These are phyloP conservation scores for Ophonus ardosiacus DNA, from an alignment of 2,888 invertebrate species.

Conservation along the genomic window DNA sequence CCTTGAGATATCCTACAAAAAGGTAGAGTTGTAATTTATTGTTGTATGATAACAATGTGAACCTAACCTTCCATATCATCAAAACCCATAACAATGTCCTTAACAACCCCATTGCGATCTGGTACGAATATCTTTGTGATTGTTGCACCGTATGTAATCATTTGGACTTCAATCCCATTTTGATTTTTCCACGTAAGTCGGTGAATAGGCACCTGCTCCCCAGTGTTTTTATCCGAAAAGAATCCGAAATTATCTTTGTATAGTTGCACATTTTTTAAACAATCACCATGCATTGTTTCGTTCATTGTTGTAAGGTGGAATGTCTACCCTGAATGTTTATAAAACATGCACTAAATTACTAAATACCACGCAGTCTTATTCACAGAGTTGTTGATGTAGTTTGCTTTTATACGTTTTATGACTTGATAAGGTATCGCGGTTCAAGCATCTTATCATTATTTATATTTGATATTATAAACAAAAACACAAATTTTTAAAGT, in stretches of 20 bases:
- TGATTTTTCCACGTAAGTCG: conserved; percentile 84
- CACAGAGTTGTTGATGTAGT: not conserved
- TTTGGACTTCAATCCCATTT: conserved; percentile 75
- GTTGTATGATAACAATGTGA: conserved; percentile 1
- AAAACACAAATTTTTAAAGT: not conserved
- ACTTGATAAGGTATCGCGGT: conserved; percentile 38
- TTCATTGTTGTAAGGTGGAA: conserved; percentile 33
- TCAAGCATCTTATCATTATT: conserved; percentile 2
- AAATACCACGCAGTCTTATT: not conserved
- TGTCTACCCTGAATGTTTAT: not conserved
- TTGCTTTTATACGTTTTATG: conserved; percentile 27
- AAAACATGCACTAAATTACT: not conserved
- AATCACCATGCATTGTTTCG: conserved; percentile 28
- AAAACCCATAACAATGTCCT: conserved; percentile 90
- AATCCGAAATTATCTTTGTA: conserved; percentile 73
- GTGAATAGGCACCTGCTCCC: conserved; percentile 76
- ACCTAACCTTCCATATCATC: conserved; percentile 86
- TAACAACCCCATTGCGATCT: conserved; percentile 83
- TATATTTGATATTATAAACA: conserved; percentile 3
- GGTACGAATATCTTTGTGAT: conserved; percentile 88
- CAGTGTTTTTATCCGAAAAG: conserved; percentile 70
- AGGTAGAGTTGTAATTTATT: not conserved
- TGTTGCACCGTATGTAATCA: conserved; percentile 92
- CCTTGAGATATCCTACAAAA: conserved; percentile 81
- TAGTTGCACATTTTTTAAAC: conserved; percentile 69